Evolutionary conservation across 2,888 invertebrate species (phyloP), one percentile per base, ranked within the genome.

Genomic region (Gandaritis pyraliata): DNA sequence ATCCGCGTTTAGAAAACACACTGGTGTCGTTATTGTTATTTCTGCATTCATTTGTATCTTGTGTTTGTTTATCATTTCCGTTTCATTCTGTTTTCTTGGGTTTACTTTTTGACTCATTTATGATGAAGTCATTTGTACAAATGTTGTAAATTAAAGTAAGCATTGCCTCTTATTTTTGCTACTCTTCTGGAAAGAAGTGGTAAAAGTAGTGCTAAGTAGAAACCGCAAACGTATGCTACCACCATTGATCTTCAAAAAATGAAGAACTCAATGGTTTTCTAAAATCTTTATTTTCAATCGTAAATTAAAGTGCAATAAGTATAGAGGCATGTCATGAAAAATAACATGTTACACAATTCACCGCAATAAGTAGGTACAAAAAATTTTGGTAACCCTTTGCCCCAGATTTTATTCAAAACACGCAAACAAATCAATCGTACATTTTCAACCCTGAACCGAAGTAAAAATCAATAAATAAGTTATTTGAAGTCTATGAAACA

Each of bases 11-110:
- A 52, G 45, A 58, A 65, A 66, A 64, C 48, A 66, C 57, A 51
- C 15, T 33, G 48, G 13, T 16, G 43, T 62, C 38, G 18, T 55
- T 38, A 61, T 47, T 66, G 55, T 60, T 67, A 53, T 66, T 61
- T 47, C 56, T 58, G 54, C 55, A 39, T 61, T 60, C 54, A 56
- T 68, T 61, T 60, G 65, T 65, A 45, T 63, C 51, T 58, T 64
- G 58, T 64, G 55, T 62, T 65, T 66, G 62, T 68, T 65, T 68
- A 63, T 49, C 59, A 61, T 68, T 70, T 68, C 68, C 64, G 66
- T 63, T 60, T 59, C 50, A 36, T 55, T 45, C 43, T 58, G 43
- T 52, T 51, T 52, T 15, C 58, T 55, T 45, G 29, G 38, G 48
- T 56, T 47, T 55, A 54, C 53, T 41, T 63, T 46, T n/a, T 38